Percentiles rank a stretch among this genome's conserved stretches.
Conservation (phyloP, 1,140 invertebrate species). For the Eumeta japonica region DNA sequence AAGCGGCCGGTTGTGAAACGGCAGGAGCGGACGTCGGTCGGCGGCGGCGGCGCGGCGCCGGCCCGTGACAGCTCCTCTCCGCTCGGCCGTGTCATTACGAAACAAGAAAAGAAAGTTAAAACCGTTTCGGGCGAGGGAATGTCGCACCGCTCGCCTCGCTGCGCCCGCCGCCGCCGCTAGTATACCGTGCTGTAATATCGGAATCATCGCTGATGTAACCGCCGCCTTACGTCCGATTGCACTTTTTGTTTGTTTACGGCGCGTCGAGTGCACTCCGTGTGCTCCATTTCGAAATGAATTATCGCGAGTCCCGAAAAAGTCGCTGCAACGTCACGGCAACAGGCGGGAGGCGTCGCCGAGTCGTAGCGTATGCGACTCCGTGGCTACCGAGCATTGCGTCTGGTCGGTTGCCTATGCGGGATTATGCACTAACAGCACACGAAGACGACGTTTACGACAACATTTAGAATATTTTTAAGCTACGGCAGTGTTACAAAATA, state of each 20-base stretch:
- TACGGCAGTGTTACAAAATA: no score
- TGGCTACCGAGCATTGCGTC: no score
- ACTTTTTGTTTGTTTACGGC: slow-evolving; percentile 20
- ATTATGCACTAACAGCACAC: no score
- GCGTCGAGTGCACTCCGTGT: slow-evolving; percentile 15
- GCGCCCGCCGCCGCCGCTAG: no score
- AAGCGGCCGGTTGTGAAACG: slow-evolving; percentile 27
- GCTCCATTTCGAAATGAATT: no score
- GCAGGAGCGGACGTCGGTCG: slow-evolving; percentile 18
- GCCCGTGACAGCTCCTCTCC: slow-evolving; percentile 21
- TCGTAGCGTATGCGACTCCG: no score
- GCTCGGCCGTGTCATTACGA: slow-evolving; percentile 45
- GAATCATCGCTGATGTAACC: slow-evolving; percentile 29
- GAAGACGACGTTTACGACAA: no score
- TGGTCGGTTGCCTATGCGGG: no score
- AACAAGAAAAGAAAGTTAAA: slow-evolving; percentile 51
- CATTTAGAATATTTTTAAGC: no score
- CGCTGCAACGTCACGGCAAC: no score
- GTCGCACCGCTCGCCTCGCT: slow-evolving; percentile 30
- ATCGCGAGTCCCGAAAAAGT: no score
- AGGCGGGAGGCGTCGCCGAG: no score
- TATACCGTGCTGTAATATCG: slow-evolving; percentile 21
- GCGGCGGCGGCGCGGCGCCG: slow-evolving; percentile 13
- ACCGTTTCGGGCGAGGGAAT: slow-evolving; percentile 36
- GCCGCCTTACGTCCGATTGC: slow-evolving; percentile 17